Conservation (phyloP, 2,888 invertebrate species). For the Sthenelais limicola region DNA sequence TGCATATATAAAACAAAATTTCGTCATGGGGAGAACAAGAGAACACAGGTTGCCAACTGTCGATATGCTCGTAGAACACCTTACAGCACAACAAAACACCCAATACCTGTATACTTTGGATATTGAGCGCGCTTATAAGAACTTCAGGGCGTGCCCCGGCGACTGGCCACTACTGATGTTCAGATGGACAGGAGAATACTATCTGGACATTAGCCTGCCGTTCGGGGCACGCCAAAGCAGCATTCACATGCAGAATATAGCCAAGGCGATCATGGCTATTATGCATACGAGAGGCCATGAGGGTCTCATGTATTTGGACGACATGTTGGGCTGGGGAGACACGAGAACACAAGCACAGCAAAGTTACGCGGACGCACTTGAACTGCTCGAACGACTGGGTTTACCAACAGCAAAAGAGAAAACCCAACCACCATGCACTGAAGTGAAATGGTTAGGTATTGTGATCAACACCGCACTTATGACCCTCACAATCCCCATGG, state of each 20-base stretch:
- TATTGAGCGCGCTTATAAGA: neutral
- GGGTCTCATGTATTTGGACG: conserved; percentile 2
- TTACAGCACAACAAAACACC: neutral
- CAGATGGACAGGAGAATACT: neutral
- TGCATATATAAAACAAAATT: neutral
- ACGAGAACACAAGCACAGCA: neutral
- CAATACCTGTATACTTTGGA: neutral
- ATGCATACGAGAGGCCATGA: neutral
- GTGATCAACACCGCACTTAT: neutral
- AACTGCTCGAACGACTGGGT: neutral
- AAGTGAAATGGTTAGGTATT: neutral
- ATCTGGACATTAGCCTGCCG: neutral
- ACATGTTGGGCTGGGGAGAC: neutral
- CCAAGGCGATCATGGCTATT: neutral
- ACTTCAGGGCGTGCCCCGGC: neutral
- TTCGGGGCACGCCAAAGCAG: neutral
- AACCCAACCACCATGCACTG: neutral
- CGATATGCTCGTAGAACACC: neutral
- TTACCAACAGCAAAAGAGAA: neutral
- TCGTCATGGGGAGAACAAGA: neutral
- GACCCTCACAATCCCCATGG: neutral
- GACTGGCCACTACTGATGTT: neutral
- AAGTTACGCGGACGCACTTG: neutral
- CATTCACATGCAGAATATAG: neutral
- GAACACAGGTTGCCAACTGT: neutral